Conservation (phyloP, 1,140 invertebrate species). For the Cydia pomonella region DNA sequence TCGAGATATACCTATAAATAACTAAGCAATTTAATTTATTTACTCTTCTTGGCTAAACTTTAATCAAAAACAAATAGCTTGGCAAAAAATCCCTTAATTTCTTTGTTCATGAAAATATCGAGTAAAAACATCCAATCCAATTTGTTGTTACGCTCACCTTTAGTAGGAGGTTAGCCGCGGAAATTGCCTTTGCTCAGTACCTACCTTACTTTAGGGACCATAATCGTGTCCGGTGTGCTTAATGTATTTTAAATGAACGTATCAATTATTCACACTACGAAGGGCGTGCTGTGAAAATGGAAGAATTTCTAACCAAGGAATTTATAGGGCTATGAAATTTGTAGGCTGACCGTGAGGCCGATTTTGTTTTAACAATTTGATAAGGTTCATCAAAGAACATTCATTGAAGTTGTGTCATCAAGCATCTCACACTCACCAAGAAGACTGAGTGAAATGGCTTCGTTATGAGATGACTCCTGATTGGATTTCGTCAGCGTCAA, state of each 20-base stretch:
- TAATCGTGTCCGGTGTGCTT: conserved; percentile 49
- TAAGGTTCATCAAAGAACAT: no score
- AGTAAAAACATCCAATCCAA: conserved; percentile 27
- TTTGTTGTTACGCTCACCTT: conserved; percentile 21
- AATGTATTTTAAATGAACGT: conserved; percentile 66
- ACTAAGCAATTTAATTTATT: no score
- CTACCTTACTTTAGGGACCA: conserved; percentile 38
- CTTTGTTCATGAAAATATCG: background rate
- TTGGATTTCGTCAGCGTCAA: no score
- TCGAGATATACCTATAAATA: no score
- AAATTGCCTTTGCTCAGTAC: conserved; percentile 55
- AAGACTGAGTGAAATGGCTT: background rate
- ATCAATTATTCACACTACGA: conserved; percentile 58
- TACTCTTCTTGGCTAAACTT: no score
- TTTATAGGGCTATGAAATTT: conserved; percentile 46
- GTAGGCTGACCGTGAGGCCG: conserved; percentile 34
- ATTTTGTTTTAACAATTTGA: background rate
- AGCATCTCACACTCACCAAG: background rate
- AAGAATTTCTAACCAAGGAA: conserved; percentile 41
- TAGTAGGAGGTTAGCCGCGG: conserved; percentile 43
- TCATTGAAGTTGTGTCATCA: background rate
- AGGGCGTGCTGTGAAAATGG: conserved; percentile 45
- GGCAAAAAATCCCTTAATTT: background rate
- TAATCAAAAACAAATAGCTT: background rate
- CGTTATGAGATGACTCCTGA: no score